Conservation (phyloP, 1,140 invertebrate species). For the Brachionus asplanchnoidis region DNA sequence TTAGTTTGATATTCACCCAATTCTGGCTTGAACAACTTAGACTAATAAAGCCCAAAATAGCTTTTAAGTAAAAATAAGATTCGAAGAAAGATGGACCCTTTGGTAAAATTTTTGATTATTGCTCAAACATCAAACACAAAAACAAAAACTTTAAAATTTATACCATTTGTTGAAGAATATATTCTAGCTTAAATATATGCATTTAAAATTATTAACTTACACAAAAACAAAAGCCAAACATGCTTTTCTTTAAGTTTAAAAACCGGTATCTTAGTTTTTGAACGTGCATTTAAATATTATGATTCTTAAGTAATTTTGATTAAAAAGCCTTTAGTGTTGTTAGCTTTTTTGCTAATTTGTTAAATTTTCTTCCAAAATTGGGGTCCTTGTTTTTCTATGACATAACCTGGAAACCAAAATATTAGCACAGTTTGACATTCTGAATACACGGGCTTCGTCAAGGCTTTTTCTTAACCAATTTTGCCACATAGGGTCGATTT, state of each 20-base stretch:
- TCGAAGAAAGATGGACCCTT: not conserved
- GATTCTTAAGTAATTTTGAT: not conserved
- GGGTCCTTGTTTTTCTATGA: not conserved
- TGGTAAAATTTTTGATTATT: not conserved
- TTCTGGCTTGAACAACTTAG: not conserved
- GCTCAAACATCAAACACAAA: not conserved
- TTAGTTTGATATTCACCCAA: not conserved
- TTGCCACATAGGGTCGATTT: not conserved
- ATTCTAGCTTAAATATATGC: not conserved
- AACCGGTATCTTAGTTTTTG: not conserved
- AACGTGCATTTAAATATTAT: not conserved
- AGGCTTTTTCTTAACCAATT: not conserved
- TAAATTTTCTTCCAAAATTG: not conserved
- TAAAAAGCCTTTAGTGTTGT: not conserved
- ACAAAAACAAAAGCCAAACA: not conserved
- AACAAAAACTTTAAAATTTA: not conserved
- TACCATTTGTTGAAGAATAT: not conserved
- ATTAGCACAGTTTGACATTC: not conserved
- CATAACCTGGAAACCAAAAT: not conserved
- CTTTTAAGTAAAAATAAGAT: not conserved
- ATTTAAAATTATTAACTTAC: not conserved
- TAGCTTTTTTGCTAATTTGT: not conserved
- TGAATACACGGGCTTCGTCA: not conserved
- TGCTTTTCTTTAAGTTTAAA: not conserved
- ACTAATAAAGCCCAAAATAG: not conserved